Base-by-base conservation (phyloP, 2,888 invertebrate genomes). In the Omphaloscelis lunosa region DNA sequence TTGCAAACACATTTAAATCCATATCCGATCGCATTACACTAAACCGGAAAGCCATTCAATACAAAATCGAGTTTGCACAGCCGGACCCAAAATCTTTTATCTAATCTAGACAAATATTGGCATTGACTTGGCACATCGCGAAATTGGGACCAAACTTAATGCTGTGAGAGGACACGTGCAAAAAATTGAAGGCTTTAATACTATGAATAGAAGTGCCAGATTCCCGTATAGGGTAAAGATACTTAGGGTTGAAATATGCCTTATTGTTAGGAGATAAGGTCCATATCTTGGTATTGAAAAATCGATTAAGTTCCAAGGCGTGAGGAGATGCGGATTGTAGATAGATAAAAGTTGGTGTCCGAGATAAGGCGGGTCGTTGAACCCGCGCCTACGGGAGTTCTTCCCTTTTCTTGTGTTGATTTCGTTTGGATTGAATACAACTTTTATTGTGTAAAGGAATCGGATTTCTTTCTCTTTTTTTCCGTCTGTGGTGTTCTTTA, bases 321-420 rank as follows among this genome's bases (percentile, higher is more conserved):
- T 90, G 91, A 90, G 84, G 89, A 93, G 93, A 94, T 93, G 92
- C 90, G 93, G 93, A 93, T 93, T 90, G 93, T 91, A 90, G 94
- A 93, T 93, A 94, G 93, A 93, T 93, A 94, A 93, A 94, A 93
- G 91, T 93, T 90, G 88, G 91, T 91, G 93, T 92, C 92, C 92
- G 91, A 94, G 96, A 96, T 96, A 96, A 95, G 92, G 84, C 84
- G 91, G 94, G 92, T 93, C 94, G 88, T 93, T 95, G 95, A 95
- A 93, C 95, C 83, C 83, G 70, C 80, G 84, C 88, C 89, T 90
- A 75, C 88, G 86, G 91, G 88, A 89, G 84, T 90, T 90, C 86
- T 89, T 86, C 89, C 90, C 90, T 90, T 90, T 93, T 92, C 87
- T 91, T 91, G 92, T 92, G 92, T 88, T 89, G 92, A 93, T 93